Percentiles rank a stretch among this genome's conserved stretches.
These are phyloP conservation scores for Falco concolor DNA, from an alignment of 2,797 vertebrate species.

Conservation along the genomic window DNA sequence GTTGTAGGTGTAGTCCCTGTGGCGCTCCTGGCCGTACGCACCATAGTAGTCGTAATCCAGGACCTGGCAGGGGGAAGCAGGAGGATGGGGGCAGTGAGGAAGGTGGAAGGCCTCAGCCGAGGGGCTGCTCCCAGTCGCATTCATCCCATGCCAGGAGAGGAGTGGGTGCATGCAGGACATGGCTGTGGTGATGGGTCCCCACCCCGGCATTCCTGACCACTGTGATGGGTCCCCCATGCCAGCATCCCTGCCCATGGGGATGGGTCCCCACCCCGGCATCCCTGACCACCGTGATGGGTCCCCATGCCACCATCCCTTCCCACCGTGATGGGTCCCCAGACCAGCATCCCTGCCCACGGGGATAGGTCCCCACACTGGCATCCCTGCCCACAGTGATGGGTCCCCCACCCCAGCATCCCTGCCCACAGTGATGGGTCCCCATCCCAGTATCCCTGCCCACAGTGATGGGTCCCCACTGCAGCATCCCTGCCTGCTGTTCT, in stretches of 20 bases:
- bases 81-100: not conserved
- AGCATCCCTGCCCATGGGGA: fast-evolving
- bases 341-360: fast-evolving
- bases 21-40: slow-evolving; percentile 75
- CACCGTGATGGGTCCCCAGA: fast-evolving
- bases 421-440: fast-evolving
- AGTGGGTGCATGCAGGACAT: fast-evolving
- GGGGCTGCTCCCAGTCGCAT: fast-evolving
- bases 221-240: fast-evolving
- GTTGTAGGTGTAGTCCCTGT: slow-evolving; percentile 79
- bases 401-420: fast-evolving
- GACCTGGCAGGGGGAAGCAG: slow-evolving; percentile 67
- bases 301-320: fast-evolving
- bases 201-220: fast-evolving
- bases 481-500: not conserved
- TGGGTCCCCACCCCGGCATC: fast-evolving
- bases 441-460: fast-evolving
- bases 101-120: no score
- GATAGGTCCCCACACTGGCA: fast-evolving
- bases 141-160: not conserved
- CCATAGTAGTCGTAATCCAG: slow-evolving; percentile 90
- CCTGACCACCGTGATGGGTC: fast-evolving
- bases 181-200: not conserved
- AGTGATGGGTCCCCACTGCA: fast-evolving
- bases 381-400: fast-evolving